Base-by-base conservation (phyloP, 2,113 vertebrate species). In the Urocolius indicus region DNA sequence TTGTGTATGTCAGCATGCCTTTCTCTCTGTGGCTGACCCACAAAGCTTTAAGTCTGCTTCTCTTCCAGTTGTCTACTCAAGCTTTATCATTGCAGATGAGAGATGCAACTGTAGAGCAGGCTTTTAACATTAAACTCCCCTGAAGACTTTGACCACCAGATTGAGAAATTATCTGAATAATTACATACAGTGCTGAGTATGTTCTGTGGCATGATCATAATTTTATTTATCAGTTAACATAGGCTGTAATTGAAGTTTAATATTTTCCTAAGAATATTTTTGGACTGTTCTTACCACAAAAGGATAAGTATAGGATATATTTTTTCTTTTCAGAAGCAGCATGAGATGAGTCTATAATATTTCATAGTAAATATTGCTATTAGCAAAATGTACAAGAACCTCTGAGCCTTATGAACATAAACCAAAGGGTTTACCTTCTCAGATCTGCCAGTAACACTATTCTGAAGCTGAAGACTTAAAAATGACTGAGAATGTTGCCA, bases 41-140 rank as follows among this genome's bases (percentile, higher is more conserved):
- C 51, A 94, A 72, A 90, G 49, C 87, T 79, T 85, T 93, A 94
- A 85, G 79, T 90, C 88, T 94, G 82, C 74, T 82, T 90, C 62
- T 85, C 75, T 95, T 96, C 85, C 88, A 95, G 59, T 55, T 88
- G 59, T 74, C 77, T 81, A 8, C 23, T 83, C 67, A 91, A 85
- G 67, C 87, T 92, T 94, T 95, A 73, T 65, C 71, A 36, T 58
- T 83, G 36, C 54, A 87, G 54, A 90, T 83, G 78, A 82, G 59
- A 87, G 49, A 72, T 49, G 41, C 6, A 85, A 36, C 55, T 32
- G 75, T 83, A 41, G 62, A 75, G 76, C 6, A 51, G 71, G n/a
- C 15, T 96, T 96, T 79, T 82, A 61, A 10, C 16, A 54, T 66
- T 84, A 87, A 68, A 66, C 21, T 91, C 65, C 6, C 20, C 59